These are phyloP conservation scores for Coptodon bakossiorum DNA, from an alignment of 2,113 vertebrate species.

Conservation along the genomic window DNA sequence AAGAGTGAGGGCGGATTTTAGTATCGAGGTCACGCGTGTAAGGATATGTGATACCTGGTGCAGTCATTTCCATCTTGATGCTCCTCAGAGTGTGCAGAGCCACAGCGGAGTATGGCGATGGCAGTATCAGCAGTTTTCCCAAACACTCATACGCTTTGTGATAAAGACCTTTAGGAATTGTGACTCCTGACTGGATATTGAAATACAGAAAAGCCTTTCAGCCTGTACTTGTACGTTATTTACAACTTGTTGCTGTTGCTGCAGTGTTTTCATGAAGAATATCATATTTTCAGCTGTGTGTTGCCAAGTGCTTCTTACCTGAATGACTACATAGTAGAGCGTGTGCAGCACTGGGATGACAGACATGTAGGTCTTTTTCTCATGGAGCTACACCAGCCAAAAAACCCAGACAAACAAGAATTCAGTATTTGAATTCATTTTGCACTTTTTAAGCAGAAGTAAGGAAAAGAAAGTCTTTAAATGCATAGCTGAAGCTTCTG, in stretches of 20 bases:
- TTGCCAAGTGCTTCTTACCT: neutral
- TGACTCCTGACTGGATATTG: neutral
- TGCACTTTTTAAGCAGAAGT: neutral
- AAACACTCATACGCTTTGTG: neutral
- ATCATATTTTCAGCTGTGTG: neutral
- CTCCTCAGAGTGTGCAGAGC: neutral
- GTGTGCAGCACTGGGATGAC: neutral
- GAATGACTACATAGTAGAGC: neutral
- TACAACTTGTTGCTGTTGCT: neutral
- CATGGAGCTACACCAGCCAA: neutral
- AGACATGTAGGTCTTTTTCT: neutral
- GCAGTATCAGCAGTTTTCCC: neutral
- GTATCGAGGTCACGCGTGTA: neutral
- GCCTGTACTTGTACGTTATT: neutral
- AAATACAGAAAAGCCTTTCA: neutral
- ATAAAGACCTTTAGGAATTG: neutral
- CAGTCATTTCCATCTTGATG: neutral
- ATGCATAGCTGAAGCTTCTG: neutral
- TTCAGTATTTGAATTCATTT: neutral
- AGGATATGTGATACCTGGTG: neutral
- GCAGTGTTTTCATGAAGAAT: neutral
- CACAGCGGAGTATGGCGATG: neutral
- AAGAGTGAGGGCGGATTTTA: neutral
- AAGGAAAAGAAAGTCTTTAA: neutral
- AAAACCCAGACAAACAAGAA: neutral